These are phyloP conservation scores for Nettapus auritus DNA, from an alignment of 2,113 vertebrate species.

Conservation along the genomic window DNA sequence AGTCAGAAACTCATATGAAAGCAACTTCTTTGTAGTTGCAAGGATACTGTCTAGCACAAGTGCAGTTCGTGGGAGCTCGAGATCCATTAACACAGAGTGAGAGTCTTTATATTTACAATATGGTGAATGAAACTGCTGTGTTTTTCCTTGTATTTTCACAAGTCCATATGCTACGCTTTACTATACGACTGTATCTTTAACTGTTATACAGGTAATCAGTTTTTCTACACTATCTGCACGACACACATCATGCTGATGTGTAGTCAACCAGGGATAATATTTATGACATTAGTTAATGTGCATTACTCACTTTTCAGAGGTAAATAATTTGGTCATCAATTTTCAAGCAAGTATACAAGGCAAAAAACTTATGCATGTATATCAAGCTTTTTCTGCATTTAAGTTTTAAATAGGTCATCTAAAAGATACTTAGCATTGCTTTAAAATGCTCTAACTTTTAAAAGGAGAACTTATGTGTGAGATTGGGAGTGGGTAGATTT, in stretches of 20 bases:
- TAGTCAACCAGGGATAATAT: background rate
- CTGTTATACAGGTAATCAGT: constrained; percentile 7
- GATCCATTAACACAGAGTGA: background rate
- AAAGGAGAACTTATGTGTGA: background rate
- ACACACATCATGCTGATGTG: constrained; percentile 38
- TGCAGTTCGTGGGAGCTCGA: rapidly evolving
- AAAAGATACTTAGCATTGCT: background rate
- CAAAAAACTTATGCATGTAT: rapidly evolving
- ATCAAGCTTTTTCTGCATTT: background rate
- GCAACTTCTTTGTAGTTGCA: background rate
- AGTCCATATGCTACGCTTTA: constrained; percentile 9
- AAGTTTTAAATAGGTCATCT: background rate
- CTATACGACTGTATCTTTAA: background rate
- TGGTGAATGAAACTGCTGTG: background rate
- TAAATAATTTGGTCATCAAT: constrained; percentile 58
- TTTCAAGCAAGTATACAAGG: background rate
- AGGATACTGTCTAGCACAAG: background rate
- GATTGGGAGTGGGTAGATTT: background rate
- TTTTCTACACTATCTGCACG: background rate
- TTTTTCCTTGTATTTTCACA: constrained; percentile 33
- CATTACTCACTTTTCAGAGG: constrained; percentile 61
- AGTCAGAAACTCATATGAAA: background rate
- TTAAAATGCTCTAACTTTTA: background rate
- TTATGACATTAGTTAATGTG: constrained; percentile 6
- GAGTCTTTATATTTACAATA: constrained; percentile 21